Evolutionary conservation across 1,140 invertebrate species (phyloP).

Genomic region (Paraescarpia echinospica): DNA sequence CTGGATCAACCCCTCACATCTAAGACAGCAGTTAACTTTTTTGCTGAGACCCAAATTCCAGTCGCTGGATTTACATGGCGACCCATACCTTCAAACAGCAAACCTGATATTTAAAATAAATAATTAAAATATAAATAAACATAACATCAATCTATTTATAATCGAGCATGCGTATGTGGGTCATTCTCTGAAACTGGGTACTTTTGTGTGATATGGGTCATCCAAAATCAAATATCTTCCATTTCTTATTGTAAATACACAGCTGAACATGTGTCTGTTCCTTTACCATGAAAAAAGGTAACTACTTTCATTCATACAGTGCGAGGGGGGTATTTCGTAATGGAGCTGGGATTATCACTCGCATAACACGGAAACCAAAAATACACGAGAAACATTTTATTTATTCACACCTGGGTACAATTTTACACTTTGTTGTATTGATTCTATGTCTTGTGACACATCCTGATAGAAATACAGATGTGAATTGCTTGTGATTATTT

Average conservation of each 20-base stretch:
- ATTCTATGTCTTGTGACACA: background rate
- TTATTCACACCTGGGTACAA: background rate
- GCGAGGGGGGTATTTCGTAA: background rate
- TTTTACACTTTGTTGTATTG: background rate
- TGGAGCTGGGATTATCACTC: background rate
- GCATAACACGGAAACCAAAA: background rate
- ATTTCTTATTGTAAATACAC: background rate
- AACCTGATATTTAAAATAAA: no score
- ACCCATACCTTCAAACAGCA: no score
- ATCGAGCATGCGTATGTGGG: no score
- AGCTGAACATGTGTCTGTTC: background rate
- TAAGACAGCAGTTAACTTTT: no score
- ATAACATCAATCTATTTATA: no score
- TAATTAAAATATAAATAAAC: no score
- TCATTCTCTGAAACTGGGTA: background rate
- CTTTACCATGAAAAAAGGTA: background rate
- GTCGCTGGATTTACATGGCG: no score
- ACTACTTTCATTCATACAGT: background rate
- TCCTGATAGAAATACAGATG: no score
- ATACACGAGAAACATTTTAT: background rate
- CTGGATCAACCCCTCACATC: no score
- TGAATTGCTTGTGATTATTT: no score
- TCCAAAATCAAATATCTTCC: background rate
- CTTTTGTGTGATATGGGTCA: background rate
- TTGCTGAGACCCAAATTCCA: no score